Conservation (phyloP, 2,113 vertebrate genomes). For the Crotalus horridus region DNA sequence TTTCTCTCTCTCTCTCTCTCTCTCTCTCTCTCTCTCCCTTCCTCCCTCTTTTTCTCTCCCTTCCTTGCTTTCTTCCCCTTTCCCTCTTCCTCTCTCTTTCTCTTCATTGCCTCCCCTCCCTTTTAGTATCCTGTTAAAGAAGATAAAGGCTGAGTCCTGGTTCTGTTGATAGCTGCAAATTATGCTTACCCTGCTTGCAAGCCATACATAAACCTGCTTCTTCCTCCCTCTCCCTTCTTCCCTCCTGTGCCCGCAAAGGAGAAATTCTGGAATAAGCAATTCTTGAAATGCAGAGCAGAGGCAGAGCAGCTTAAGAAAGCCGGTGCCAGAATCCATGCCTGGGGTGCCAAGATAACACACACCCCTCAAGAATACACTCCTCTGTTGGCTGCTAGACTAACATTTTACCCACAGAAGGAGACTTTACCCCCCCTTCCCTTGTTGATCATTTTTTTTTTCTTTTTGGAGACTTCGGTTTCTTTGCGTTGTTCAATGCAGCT, state of each 20-base stretch:
- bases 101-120: no score
- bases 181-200: background rate
- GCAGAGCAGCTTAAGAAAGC: background rate
- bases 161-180: background rate
- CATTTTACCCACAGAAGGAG: no score
- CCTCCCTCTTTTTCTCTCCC: no score
- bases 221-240: no score
- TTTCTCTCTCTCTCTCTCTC: no score
- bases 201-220: background rate
- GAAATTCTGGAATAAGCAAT: constrained; percentile 22
- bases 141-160: background rate
- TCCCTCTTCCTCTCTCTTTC: no score
- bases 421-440: background rate
- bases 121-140: no score
- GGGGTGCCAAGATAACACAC: background rate
- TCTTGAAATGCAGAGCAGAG: background rate
- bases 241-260: background rate
- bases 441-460: background rate
- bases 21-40: no score
- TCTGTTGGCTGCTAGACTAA: background rate
- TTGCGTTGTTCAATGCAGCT: no score
- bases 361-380: no score
- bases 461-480: no score
- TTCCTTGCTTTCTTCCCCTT: no score
- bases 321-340: background rate